A percentile compares a stretch with the other conserved stretches of the same genome.
phyloP scores from a whole-genome alignment of 2,797 vertebrate genomes.

The Allobates femoralis region DNA sequence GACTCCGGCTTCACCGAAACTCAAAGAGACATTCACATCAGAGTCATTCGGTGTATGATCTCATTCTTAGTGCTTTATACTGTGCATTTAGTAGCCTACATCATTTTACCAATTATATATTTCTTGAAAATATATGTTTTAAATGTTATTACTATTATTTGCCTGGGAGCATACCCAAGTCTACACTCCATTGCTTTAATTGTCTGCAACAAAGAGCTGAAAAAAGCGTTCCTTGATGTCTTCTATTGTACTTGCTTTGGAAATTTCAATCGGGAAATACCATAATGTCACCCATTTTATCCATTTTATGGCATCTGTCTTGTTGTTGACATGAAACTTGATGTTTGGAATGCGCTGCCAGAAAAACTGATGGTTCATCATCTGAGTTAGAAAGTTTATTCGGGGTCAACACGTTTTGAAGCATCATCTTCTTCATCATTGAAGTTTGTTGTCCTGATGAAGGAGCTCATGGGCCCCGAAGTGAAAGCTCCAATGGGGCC shows the following conservation, averaged over 20 bases:
- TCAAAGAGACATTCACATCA: neutral
- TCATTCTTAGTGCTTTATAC: neutral
- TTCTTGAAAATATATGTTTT: neutral
- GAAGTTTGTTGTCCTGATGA: too few species aligned
- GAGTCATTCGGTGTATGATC: constrained; percentile 4
- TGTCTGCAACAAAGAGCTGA: neutral
- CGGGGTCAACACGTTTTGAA: too few species aligned
- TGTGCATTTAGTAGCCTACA: neutral
- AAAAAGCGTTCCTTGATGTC: neutral
- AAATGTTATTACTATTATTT: neutral
- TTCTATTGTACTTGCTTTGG: neutral
- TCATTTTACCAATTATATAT: neutral
- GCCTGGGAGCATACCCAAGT: neutral
- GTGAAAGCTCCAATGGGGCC: too few species aligned
- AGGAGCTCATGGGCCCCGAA: too few species aligned
- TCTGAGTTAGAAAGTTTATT: too few species aligned
- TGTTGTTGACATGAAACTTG: too few species aligned
- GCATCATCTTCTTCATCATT: too few species aligned
- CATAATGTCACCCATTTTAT: neutral
- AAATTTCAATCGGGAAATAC: neutral
- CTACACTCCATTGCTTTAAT: neutral
- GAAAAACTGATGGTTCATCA: too few species aligned
- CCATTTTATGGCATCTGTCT: neutral
- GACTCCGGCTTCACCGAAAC: neutral
- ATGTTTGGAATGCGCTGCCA: too few species aligned